These are phyloP conservation scores for Psittacus erithacus DNA, from an alignment of 2,113 vertebrate genomes.

Conservation along the genomic window DNA sequence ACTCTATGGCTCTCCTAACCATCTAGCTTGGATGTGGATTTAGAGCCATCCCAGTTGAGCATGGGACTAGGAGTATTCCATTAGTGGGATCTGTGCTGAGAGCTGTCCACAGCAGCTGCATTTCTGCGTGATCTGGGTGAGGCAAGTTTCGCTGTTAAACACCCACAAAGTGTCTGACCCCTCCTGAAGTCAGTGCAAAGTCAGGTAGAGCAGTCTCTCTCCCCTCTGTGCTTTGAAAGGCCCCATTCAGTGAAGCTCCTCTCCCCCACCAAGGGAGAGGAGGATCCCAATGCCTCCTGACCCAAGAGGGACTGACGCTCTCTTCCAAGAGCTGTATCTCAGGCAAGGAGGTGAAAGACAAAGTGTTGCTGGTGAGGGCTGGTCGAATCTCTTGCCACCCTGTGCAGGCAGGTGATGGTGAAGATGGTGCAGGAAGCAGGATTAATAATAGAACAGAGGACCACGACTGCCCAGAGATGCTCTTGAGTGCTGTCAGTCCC, in stretches of 20 bases:
- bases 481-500: neutral
- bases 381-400: fast-evolving
- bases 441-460: slow-evolving; percentile 16
- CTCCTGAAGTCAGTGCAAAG: neutral
- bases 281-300: neutral
- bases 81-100: neutral
- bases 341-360: neutral
- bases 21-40: neutral
- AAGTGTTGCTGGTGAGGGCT: neutral
- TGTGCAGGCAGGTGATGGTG: neutral
- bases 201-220: neutral
- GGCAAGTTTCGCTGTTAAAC: neutral
- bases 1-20: neutral
- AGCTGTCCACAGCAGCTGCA: neutral
- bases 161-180: neutral
- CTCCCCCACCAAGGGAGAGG: neutral
- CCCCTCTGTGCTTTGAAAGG: neutral
- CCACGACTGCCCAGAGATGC: neutral
- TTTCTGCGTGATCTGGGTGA: neutral
- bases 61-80: neutral
- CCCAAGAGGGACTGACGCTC: fast-evolving
- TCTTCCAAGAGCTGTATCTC: neutral
- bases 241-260: neutral
- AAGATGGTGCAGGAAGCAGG: neutral
- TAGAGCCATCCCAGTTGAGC: neutral